These are phyloP conservation scores for Cygnus atratus DNA, from an alignment of 2,113 vertebrate species.

Conservation along the genomic window DNA sequence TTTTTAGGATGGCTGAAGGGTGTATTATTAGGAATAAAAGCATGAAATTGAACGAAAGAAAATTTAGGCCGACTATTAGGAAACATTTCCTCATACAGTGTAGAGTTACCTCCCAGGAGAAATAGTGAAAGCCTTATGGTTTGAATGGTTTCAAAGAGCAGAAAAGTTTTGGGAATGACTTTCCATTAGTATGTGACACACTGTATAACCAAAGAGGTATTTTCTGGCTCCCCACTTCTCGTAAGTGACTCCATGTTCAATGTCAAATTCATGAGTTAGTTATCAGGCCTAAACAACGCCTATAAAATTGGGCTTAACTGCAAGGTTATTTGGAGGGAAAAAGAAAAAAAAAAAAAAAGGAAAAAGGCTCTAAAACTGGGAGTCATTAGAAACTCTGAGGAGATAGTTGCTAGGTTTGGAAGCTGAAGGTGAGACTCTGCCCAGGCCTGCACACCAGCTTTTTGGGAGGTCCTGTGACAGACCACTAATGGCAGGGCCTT, in stretches of 20 bases:
- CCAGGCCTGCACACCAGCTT: neutral
- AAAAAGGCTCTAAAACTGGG: neutral
- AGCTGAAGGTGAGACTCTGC: neutral
- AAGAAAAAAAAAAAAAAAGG: neutral
- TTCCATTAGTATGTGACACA: neutral
- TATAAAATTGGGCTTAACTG: neutral
- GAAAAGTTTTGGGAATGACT: neutral
- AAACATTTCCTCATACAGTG: neutral
- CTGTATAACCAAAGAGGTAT: neutral
- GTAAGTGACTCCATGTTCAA: neutral
- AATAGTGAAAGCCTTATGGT: neutral
- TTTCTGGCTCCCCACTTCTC: neutral
- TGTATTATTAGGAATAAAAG: neutral
- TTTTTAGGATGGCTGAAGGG: neutral
- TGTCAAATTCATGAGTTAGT: neutral
- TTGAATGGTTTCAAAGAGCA: neutral
- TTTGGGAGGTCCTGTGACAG: accelerated
- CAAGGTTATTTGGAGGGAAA: neutral
- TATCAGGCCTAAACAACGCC: neutral
- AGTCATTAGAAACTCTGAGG: neutral
- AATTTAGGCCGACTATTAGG: neutral
- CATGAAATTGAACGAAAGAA: neutral
- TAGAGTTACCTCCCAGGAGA: neutral
- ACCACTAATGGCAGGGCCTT: neutral
- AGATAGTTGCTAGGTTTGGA: neutral